Evolutionary conservation across 2,888 invertebrate species (phyloP), one percentile per base, ranked within the genome.

Genomic region (Cotesia congregata): DNA sequence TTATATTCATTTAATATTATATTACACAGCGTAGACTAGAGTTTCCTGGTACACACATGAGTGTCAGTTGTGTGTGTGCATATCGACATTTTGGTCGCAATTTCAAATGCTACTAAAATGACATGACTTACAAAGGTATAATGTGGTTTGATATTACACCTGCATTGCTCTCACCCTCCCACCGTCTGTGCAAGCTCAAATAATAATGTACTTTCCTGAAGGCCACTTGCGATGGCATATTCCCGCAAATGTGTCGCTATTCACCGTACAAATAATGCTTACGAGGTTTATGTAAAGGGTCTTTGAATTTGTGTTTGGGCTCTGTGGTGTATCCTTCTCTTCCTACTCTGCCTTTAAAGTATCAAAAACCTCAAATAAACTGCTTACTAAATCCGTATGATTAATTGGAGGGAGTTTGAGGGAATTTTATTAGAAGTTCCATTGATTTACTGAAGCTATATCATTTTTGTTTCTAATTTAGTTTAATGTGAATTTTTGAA

Each of bases 71-170:
- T 20, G 9, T 39, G 6, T 39, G n/a, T 30, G 7, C 40, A 17
- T 70, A 50, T 50, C 12, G 50, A 50, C 12, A 9, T 4, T 12
- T 50, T 12, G 50, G 9, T 4, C 50, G 4, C 50, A 50, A 50
- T 7, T 62, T 62, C 62, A n/a, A 38, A 62, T 9, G 9, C 64
- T 6, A 39, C 9, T 40, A 64, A 59, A 59, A 72, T 72, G 62
- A 41, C 20, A 64, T 20, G 61, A 64, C 15, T 41, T 72, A 62
- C 72, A 72, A 61, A 62, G 64, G 62, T 20, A 62, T 62, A 62
- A 6, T 71, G 30, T 6, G 61, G 61, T 71, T 71, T 71, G n/a
- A 71, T 71, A 61, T 38, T 69, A 30, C 7, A 15, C 12, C 12
- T 5, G 9, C 59, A 67, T 67, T 65, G 38, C 38, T 17, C 5